phyloP scores from a whole-genome alignment of 2,888 invertebrate species.

The Amblyteles armatorius region DNA sequence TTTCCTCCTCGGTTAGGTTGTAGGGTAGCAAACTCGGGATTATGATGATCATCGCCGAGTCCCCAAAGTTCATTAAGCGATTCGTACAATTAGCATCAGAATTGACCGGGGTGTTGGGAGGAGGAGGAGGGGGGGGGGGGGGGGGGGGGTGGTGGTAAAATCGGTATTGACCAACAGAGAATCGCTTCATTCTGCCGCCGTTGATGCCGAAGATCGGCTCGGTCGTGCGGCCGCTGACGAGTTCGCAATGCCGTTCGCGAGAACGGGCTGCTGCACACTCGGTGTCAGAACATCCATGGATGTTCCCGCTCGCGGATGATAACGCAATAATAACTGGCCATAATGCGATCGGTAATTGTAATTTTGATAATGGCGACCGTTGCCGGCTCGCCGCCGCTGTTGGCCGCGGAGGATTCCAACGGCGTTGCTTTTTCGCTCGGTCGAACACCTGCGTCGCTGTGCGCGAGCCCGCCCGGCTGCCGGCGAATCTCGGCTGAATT shows the following conservation, averaged over 20 bases:
- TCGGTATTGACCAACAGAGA: slow-evolving; percentile 7
- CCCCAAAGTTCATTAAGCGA: slow-evolving; percentile 24
- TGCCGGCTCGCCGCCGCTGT: slow-evolving; percentile 68
- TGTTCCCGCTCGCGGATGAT: slow-evolving; percentile 46
- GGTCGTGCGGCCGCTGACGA: slow-evolving; percentile 44
- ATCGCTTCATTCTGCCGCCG: slow-evolving; percentile 26
- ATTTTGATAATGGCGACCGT: slow-evolving; percentile 76
- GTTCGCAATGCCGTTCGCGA: slow-evolving; percentile 34
- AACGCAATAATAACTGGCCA: slow-evolving; percentile 72
- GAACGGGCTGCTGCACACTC: slow-evolving; percentile 49
- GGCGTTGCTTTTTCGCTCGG: slow-evolving; percentile 63
- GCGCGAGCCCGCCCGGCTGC: slow-evolving; percentile 16
- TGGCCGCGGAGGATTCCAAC: slow-evolving; percentile 69
- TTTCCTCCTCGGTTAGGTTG: background rate
- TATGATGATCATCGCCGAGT: slow-evolving; percentile 1
- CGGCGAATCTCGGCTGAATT: slow-evolving; percentile 29
- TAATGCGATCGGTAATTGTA: slow-evolving; percentile 76
- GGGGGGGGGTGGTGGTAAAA: background rate
- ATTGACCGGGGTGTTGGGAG: background rate
- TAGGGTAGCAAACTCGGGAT: slow-evolving; percentile 16
- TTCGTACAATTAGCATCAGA: slow-evolving; percentile 24
- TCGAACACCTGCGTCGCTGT: slow-evolving; percentile 50
- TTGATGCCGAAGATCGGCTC: slow-evolving; percentile 24
- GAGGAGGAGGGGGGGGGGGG: background rate
- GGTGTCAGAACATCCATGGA: slow-evolving; percentile 20